Evolutionary conservation across 2,797 vertebrate genomes (phyloP).

Genomic region (Chlorospingus flavigularis): DNA sequence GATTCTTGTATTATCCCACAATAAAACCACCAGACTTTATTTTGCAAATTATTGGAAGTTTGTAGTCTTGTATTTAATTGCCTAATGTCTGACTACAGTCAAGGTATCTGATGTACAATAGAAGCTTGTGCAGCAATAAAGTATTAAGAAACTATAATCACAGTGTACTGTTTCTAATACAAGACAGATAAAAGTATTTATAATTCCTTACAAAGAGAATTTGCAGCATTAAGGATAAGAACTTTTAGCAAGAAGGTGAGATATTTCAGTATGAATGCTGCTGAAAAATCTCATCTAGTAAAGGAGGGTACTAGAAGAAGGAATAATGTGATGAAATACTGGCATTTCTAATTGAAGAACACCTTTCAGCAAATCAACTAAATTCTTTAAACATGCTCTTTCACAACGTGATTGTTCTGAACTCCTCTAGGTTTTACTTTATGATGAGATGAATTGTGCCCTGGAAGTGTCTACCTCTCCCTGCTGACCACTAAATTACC

Average conservation of each 20-base stretch:
- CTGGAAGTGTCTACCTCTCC: not conserved
- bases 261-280: not conserved
- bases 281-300: not conserved
- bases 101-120: not conserved
- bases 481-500: not conserved
- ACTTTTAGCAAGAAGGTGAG: not conserved
- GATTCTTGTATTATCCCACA: not conserved
- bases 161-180: not conserved
- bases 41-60: not conserved
- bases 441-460: not conserved
- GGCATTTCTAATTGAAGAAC: not conserved
- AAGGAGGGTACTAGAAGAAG: not conserved
- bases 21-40: not conserved
- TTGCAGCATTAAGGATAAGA: not conserved
- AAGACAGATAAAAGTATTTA: not conserved
- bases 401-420: not conserved
- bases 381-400: not conserved
- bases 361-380: slow-evolving; percentile 2
- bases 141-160: not conserved
- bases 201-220: not conserved
- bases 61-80: not conserved
- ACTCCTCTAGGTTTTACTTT: not conserved
- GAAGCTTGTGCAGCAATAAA: not conserved
- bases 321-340: not conserved
- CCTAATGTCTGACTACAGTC: not conserved